phyloP scores from a whole-genome alignment of 2,888 invertebrate species.

The Athripsodes cinereus region DNA sequence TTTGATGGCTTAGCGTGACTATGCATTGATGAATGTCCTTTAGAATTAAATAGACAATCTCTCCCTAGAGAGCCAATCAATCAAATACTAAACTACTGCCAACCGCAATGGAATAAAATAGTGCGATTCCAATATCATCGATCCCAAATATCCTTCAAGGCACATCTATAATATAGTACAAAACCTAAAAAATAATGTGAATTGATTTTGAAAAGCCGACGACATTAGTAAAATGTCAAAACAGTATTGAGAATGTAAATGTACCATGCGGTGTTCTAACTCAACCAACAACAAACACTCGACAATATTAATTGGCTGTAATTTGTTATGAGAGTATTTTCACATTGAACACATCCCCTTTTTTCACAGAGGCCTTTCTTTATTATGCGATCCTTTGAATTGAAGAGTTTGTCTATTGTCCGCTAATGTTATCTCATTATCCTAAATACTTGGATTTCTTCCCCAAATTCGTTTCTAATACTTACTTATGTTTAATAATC shows the following conservation, averaged over 20 bases:
- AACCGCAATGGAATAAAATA: background rate
- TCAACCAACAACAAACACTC: slow-evolving; percentile 15
- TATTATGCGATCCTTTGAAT: slow-evolving; percentile 8
- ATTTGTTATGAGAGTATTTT: slow-evolving; percentile 22
- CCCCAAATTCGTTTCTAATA: slow-evolving; percentile 5
- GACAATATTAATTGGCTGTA: slow-evolving; percentile 25
- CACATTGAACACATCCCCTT: background rate
- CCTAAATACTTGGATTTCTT: slow-evolving; percentile 8
- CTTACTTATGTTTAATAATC: slow-evolving; percentile 13
- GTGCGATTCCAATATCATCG: background rate
- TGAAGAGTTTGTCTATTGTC: slow-evolving; percentile 19
- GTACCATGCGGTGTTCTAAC: slow-evolving; percentile 6
- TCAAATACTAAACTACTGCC: slow-evolving; percentile 9
- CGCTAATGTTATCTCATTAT: slow-evolving; percentile 26
- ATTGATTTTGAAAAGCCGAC: slow-evolving; percentile 6
- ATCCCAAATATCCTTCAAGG: too few relatives aligned
- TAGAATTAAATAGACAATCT: slow-evolving; percentile 7
- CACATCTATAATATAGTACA: too few relatives aligned
- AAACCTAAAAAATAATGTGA: too few relatives aligned
- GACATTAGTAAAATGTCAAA: slow-evolving; percentile 26
- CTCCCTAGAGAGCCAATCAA: slow-evolving; percentile 14
- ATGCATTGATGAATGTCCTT: slow-evolving; percentile 1
- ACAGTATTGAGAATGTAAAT: slow-evolving; percentile 21
- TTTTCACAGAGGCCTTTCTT: slow-evolving; percentile 3
- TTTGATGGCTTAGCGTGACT: slow-evolving; percentile 3